Base-by-base conservation (phyloP, 2,113 vertebrate genomes). In the Amazona guildingii region DNA sequence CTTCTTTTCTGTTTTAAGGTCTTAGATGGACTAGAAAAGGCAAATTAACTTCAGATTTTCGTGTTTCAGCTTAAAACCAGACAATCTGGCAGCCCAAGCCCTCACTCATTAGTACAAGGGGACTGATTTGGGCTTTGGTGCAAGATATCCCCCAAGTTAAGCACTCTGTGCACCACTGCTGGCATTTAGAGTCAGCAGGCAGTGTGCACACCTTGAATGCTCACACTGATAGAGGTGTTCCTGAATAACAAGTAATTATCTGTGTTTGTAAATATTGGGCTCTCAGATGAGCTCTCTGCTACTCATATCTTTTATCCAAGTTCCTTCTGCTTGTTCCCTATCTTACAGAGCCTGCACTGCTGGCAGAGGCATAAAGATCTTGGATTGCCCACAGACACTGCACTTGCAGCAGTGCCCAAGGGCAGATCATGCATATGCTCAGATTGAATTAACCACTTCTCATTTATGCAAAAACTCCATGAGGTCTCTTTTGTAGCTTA, bases 401-500 rank as follows among this genome's bases (percentile, higher is more conserved):
- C 5, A 4, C 43, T 44, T 2, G 0, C 48, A 77, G 18, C 1
- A 0, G 11, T 16, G 46, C 12, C 28, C 0, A 1, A 14, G 14
- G 9, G 4, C 6, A 41, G 31, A 7, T 9, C 37, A 14, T 1
- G 6, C 39, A 4, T 13, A 10, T 46, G 18, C 27, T 57, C 3
- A 1, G 7, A 23, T 8, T 11, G 33, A 82, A 52, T 19, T 46
- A 67, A 48, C 10, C 24, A 27, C 11, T 29, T 62, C 33, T 63
- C 31, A 67, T 33, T 31, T 39, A 11, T 20, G 10, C 48, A 29
- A 29, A 11, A 69, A 48, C 28, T 66, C 33, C 44, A 31, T 2
- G 21, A 76, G 28, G 7, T 17, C 20, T 77, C 21, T 72, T 27
- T 43, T 11, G 17, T 16, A 59, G 21, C 2, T 1, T 10, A 72